Base-by-base conservation (phyloP, 2,888 invertebrate genomes). In the Chromoteleia sp. region DNA sequence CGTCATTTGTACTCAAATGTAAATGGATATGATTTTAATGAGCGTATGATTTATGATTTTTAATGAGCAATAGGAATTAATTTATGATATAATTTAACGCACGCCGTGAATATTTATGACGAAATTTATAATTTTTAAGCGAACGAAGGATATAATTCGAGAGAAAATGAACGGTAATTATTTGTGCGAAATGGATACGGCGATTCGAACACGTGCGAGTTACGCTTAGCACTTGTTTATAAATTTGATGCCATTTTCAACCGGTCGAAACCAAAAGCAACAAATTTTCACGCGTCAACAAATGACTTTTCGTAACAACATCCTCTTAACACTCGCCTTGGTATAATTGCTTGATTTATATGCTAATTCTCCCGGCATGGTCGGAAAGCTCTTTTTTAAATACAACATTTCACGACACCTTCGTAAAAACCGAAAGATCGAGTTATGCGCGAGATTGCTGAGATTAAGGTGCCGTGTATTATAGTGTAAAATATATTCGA, bases 41-140 rank as follows among this genome's bases (percentile, higher is more conserved):
- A 76, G 52, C 25, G 8, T 14, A 45, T 33, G 68, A 61, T 54
- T 68, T 61, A 61, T 36, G 54, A 7, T 48, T 71, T 41, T 56
- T 70, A 71, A 77, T 58, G 58, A 65, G 63, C 56, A 15, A 71
- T 58, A 29, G 56, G 29, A 63, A 70, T 63, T 71, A 56, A 77
- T 77, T 70, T 71, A 77, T 65, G 70, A 77, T 70, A 58, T 56
- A 61, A 77, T 77, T 77, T 54, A 6, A 2, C 6, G 50, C 63
- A 39, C 43, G 21, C 12, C 67, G 14, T 71, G 63, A 77, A 77
- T 71, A 77, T 77, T 77, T 63, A 77, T 71, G 54, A 61, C 63
- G 70, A 63, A 58, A 65, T 63, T 29, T 12, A 63, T 29, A 8
- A 50, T 48, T 77, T 58, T 52, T 39, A 75, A 58, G 7, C 39